Conservation (phyloP, 2,113 vertebrate species). For the Istiophorus platypterus region DNA sequence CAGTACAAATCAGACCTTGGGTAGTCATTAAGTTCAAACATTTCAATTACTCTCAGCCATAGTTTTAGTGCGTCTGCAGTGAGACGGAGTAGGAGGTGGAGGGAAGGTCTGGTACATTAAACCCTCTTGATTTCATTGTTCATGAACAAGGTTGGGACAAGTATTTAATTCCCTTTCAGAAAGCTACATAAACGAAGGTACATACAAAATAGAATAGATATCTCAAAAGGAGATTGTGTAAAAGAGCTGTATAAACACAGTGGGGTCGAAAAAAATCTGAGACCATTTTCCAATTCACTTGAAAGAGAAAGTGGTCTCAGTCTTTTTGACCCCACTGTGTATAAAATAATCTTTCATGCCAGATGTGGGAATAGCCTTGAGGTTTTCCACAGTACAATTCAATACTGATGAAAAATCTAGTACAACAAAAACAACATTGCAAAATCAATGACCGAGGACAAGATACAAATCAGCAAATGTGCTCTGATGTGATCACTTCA, state of each 20-base stretch:
- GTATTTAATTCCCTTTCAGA: conserved; percentile 9
- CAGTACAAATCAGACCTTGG: conserved; percentile 47
- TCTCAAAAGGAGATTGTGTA: background rate
- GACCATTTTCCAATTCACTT: no score
- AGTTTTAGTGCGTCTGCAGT: conserved; percentile 30
- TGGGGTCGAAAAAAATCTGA: no score
- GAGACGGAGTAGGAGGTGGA: background rate
- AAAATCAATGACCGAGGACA: conserved; percentile 15
- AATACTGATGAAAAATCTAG: conserved; percentile 19
- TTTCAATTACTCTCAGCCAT: conserved; percentile 21
- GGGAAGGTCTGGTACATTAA: conserved; percentile 18
- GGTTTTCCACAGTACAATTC: conserved; percentile 12
- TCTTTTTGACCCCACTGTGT: no score
- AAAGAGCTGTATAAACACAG: conserved; percentile 14
- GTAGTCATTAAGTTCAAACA: conserved; percentile 32
- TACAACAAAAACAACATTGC: conserved; percentile 2
- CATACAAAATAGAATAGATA: background rate
- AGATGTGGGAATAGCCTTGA: background rate
- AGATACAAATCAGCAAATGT: conserved; percentile 17
- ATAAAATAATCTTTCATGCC: conserved; percentile 22
- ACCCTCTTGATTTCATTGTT: conserved; percentile 1
- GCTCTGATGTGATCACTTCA: background rate
- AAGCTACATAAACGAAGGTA: background rate
- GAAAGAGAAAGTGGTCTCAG: no score
- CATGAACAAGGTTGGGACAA: conserved; percentile 14